Base-by-base conservation (phyloP, 1,140 invertebrate species). In the Zaprionus camerounensis region DNA sequence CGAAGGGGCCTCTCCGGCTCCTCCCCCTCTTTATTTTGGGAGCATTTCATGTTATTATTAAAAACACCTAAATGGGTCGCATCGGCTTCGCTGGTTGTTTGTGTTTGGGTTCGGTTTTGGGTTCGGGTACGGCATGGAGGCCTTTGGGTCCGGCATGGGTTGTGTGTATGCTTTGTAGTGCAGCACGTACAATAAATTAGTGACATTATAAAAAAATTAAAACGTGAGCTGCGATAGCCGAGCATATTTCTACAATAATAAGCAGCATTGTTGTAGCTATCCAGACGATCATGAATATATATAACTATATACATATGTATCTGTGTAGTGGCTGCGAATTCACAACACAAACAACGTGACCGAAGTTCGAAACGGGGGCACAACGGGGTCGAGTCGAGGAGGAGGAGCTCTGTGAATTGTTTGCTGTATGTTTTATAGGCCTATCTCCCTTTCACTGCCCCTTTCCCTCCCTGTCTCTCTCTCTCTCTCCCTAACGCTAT, bases 161-260 rank as follows among this genome's bases (percentile, higher is more conserved):
- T 67, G 63, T 72, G 34, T 70, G 72, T 82, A 77, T 87, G 78
- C 68, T 90, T 81, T 88, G 85, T 88, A 79, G 81, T 84, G 84
- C 84, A 88, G 85, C 84, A 88, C 84, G 84, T 88, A 88, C 84
- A 90, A 88, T 88, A 88, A 88, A 88, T 88, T 88, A 88, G 84
- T 84, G 85, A 84, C 78, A 88, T 88, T 88, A 88, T 88, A 90
- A 81, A 81, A 90, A 87, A 88, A 90, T 88, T 90, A 88, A 88
- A 88, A 88, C 84, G 84, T 88, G 84, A 88, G 85, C 81, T 81
- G 65, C 69, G 72, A 76, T 70, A 83, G 67, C 73, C 55, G 69
- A 78, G 76, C 57, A 87, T 87, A 82, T 87, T 83, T 87, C 77
- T 49, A 84, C 71, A 66, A 72, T 62, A 84, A 90, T 84, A 84